These are phyloP conservation scores for Anneissia japonica DNA, from an alignment of 35 echinoderm and acorn worm species.

Conservation along the genomic window DNA sequence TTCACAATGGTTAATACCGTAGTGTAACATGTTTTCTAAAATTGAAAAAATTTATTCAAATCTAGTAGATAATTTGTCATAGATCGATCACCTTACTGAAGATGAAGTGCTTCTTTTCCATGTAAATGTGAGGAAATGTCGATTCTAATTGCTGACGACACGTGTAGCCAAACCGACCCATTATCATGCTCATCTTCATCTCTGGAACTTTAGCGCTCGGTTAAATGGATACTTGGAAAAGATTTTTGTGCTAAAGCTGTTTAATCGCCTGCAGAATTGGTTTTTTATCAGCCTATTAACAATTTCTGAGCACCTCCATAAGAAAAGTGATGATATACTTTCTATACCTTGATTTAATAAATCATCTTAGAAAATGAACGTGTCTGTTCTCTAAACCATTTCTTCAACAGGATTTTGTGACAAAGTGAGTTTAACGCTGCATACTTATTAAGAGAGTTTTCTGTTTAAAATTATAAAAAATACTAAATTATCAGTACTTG, in stretches of 20 bases:
- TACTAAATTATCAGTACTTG: too few species aligned
- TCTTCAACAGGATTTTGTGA: not conserved
- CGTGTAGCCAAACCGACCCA: not conserved
- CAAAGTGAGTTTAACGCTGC: too few species aligned
- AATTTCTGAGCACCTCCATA: not conserved
- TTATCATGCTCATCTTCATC: not conserved
- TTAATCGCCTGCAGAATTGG: not conserved
- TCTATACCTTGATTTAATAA: not conserved
- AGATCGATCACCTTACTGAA: not conserved
- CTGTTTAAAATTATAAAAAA: too few species aligned
- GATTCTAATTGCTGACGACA: not conserved
- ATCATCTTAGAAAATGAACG: not conserved
- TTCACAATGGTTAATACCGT: not conserved
- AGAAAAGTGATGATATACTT: not conserved
- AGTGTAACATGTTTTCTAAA: not conserved
- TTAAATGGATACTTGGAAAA: not conserved
- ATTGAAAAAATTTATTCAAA: not conserved
- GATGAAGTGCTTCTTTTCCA: not conserved
- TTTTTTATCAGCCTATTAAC: not conserved
- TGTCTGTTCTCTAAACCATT: not conserved
- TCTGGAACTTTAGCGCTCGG: not conserved
- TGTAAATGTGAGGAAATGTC: not conserved
- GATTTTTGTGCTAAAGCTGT: not conserved
- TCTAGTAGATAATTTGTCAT: not conserved
- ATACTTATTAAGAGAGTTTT: too few species aligned